Evolutionary conservation across 92 coral and sea anemone species (phyloP), one percentile per base, ranked within the genome.

Genomic region (Pocillopora meandrina): DNA sequence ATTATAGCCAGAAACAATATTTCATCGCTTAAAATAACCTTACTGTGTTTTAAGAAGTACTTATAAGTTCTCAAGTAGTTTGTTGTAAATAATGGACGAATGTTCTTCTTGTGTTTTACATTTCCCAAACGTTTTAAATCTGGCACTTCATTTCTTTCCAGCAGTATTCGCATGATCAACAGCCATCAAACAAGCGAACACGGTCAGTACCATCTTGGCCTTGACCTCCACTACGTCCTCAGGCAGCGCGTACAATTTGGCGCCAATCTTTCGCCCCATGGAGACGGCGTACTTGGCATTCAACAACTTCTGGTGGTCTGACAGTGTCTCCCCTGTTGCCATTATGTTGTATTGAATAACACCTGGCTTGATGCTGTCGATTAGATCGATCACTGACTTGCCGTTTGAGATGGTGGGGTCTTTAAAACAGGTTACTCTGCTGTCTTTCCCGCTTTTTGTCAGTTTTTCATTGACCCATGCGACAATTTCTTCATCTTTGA

Each of bases 151-250:
- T 61, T 72, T 12, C 56, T 73, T 73, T 2, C 15, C 18, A 19
- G 52, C 73, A 13, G 86, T 63, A 19, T 72, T 33, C 11, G 86
- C 86, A 56, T 86, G 91, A 59, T 90, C 93, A 36, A 91, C 88
- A 15, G 99, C 99, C 99, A 97, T 97, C 79, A 97, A 87, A 76
- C 99, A 97, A 62, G 99, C 99, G 68, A 97, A 97, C 74, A 95
- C 98, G 0, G 99, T 97, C 82, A 97, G 84, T 36, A 95, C 99
- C 98, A 97, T 97, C 79, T 97, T 97, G 12, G 98, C 87, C 49
- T 97, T 97, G 35, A 94, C 98, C 56, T 97, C 98, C 9, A 93
- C 97, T 77, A 97, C 91, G 87, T 97, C 99, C 73, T 97, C 99
- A 18, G 99, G 98, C 66, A 97, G 90, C 16, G 98, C 99, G 71